phyloP scores from a whole-genome alignment of 2,113 vertebrate species.

The Fregata magnificens region DNA sequence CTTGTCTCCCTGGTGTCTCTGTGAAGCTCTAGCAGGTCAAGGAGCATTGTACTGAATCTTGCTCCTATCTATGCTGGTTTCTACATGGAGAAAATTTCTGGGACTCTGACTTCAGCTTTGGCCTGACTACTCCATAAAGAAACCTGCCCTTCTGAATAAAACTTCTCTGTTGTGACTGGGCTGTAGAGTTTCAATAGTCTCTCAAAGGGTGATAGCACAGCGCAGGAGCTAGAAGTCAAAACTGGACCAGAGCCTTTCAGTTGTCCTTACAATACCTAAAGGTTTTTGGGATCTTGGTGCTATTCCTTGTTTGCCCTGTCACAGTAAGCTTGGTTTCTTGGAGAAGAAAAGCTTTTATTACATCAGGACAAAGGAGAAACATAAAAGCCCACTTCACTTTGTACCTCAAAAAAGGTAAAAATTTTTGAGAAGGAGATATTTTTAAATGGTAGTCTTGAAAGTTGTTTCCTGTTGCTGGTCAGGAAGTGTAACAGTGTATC shows the following conservation, averaged over 20 bases:
- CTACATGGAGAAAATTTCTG: not conserved
- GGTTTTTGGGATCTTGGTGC: not conserved
- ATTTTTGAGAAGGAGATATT: not conserved
- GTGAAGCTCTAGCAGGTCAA: not conserved
- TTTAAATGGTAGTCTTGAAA: not conserved
- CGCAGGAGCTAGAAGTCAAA: not conserved
- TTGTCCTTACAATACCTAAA: not conserved
- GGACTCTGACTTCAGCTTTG: not conserved
- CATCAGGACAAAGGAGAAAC: not conserved
- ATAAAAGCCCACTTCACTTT: not conserved
- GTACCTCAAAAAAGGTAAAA: not conserved
- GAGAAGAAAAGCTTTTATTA: not conserved
- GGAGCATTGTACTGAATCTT: not conserved
- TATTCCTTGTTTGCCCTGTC: not conserved
- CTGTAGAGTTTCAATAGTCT: not conserved
- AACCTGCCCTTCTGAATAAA: not conserved
- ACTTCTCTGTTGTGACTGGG: not conserved
- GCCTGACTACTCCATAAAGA: not conserved
- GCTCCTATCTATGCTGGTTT: not conserved
- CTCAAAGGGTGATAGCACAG: not conserved
- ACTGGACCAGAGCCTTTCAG: not conserved
- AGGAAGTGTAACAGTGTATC: not conserved
- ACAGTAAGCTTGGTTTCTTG: not conserved
- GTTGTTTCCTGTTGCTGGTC: not conserved
- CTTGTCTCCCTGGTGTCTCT: not conserved